Percentiles rank a stretch among this genome's conserved stretches.
phyloP scores from a whole-genome alignment of 2,888 invertebrate genomes.

The Eupithecia subumbrata region DNA sequence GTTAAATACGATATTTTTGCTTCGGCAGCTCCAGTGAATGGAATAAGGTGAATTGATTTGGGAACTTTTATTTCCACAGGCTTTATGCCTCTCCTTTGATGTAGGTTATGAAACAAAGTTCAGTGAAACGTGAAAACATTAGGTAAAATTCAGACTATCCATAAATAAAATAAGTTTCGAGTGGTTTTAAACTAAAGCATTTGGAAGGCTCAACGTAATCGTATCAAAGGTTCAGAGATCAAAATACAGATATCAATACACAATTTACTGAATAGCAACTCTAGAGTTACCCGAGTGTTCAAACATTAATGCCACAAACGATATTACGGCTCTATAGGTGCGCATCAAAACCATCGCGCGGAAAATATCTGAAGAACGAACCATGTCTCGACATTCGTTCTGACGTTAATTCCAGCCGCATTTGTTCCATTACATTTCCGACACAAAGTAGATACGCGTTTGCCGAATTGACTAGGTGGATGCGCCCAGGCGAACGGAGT shows the following conservation, averaged over 20 bases:
- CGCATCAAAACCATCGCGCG: conserved; percentile 81
- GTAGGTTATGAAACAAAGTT: neutral
- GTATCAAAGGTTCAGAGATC: conserved; percentile 23
- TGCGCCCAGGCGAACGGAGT: conserved; percentile 78
- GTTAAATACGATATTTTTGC: conserved; percentile 66
- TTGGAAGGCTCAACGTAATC: conserved; percentile 16
- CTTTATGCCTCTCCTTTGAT: neutral
- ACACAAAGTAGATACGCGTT: conserved; percentile 84
- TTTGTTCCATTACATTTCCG: conserved; percentile 85
- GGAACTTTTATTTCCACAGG: neutral
- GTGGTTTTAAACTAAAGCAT: conserved; percentile 11
- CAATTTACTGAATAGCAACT: conserved; percentile 42
- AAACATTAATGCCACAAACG: conserved; percentile 60
- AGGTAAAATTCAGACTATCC: conserved; percentile 3
- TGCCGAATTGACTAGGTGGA: conserved; percentile 84
- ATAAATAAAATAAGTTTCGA: neutral
- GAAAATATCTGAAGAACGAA: conserved; percentile 81
- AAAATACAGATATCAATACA: conserved; percentile 38
- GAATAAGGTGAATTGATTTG: conserved; percentile 16
- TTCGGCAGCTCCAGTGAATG: conserved; percentile 48
- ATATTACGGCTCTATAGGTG: conserved; percentile 73
- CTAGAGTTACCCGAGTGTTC: conserved; percentile 33
- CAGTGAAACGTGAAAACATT: conserved; percentile 1
- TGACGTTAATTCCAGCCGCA: conserved; percentile 84
- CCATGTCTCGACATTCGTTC: conserved; percentile 82